A percentile compares a stretch with the other conserved stretches of the same genome.
Conservation (phyloP, 1,140 invertebrate species). For the Bombyx mandarina region DNA sequence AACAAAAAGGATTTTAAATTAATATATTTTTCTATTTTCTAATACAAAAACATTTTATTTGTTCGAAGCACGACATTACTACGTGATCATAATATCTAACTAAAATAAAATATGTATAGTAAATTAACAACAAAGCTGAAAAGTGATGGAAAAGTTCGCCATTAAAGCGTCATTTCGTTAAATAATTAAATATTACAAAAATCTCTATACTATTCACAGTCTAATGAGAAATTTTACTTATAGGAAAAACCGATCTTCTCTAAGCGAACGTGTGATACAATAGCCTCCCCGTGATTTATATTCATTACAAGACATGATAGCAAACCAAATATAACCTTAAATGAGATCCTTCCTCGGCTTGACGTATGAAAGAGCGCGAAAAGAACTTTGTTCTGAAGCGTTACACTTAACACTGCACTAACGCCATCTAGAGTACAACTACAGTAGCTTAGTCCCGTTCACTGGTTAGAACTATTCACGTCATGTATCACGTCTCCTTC, state of each 20-base stretch:
- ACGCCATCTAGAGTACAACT: slow-evolving; percentile 24
- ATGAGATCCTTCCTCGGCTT: slow-evolving; percentile 40
- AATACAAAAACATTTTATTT: too few relatives aligned
- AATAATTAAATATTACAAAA: slow-evolving; percentile 39
- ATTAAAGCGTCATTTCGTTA: slow-evolving; percentile 18
- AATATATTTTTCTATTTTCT: too few relatives aligned
- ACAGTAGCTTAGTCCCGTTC: slow-evolving; percentile 42
- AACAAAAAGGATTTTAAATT: too few relatives aligned
- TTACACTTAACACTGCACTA: slow-evolving; percentile 40
- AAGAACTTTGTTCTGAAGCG: slow-evolving; percentile 35
- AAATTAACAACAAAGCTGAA: too few relatives aligned
- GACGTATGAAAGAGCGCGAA: slow-evolving; percentile 24
- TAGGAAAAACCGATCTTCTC: slow-evolving; percentile 23
- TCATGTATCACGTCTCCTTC: slow-evolving; percentile 62
- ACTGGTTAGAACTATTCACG: slow-evolving; percentile 54
- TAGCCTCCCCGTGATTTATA: slow-evolving; percentile 14
- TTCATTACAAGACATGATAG: slow-evolving; percentile 10
- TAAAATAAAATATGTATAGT: too few relatives aligned
- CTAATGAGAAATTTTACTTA: slow-evolving; percentile 35
- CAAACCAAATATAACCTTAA: slow-evolving; percentile 19
- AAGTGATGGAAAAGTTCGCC: too few relatives aligned
- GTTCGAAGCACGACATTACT: too few relatives aligned
- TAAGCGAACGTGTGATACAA: slow-evolving; percentile 6
- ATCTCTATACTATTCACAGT: slow-evolving; percentile 47
- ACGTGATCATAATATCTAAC: too few relatives aligned